phyloP scores from a whole-genome alignment of 2,113 vertebrate species.

The Lampris megalopsis region DNA sequence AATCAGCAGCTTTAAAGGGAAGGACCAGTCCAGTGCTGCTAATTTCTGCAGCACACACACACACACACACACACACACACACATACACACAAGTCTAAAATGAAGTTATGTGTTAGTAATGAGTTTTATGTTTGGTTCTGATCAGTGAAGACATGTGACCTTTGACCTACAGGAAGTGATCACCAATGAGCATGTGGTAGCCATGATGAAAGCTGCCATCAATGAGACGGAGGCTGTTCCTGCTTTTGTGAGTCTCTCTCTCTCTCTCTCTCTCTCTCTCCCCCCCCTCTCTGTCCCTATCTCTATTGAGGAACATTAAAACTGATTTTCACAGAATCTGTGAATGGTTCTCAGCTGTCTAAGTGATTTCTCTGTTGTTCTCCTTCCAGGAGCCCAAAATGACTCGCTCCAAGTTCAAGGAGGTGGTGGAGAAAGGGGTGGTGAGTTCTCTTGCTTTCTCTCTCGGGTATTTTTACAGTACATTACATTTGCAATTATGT shows the following conservation, averaged over 20 bases:
- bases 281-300: too few species aligned
- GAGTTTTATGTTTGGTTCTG: too few species aligned
- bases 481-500: too few species aligned
- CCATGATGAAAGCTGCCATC: slow-evolving; percentile 99
- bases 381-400: slow-evolving; percentile 92
- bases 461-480: neutral
- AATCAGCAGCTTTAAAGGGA: too few species aligned
- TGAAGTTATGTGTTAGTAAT: too few species aligned
- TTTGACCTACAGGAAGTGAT: slow-evolving; percentile 90
- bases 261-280: neutral
- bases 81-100: too few species aligned
- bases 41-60: too few species aligned
- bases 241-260: slow-evolving; percentile 89
- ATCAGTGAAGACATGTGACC: neutral
- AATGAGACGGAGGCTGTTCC: slow-evolving; percentile 91
- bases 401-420: slow-evolving; percentile 97
- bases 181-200: slow-evolving; percentile 97
- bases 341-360: neutral
- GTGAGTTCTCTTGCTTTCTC: slow-evolving; percentile 78
- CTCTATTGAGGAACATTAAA: neutral
- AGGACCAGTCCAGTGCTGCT: too few species aligned
- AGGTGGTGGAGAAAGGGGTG: slow-evolving; percentile 96
- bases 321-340: neutral
- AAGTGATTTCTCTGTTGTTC: slow-evolving; percentile 10
- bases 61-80: too few species aligned